Percentiles rank a stretch among this genome's conserved stretches.
phyloP scores from a whole-genome alignment of 2,113 vertebrate species.

The Bos taurus region DNA sequence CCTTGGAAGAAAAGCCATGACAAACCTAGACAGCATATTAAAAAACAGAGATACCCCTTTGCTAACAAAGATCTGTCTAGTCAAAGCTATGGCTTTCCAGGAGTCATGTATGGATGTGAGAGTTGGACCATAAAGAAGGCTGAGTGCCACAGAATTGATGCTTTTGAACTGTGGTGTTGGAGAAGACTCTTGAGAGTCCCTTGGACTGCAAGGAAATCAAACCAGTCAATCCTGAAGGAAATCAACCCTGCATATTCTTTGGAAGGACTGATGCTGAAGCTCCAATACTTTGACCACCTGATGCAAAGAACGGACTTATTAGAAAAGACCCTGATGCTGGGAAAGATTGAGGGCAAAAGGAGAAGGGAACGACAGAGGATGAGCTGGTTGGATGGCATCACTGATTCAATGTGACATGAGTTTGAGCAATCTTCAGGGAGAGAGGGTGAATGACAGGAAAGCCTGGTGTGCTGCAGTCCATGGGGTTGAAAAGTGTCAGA shows the following conservation, averaged over 20 bases:
- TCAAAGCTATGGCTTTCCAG: background rate
- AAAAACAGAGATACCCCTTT: background rate
- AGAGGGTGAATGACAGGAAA: background rate
- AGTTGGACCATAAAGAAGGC: background rate
- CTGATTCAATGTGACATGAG: background rate
- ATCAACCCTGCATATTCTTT: background rate
- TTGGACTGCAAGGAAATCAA: background rate
- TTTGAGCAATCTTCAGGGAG: background rate
- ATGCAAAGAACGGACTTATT: background rate
- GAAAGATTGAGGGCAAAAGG: background rate
- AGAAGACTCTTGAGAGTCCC: background rate
- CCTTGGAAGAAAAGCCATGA: background rate
- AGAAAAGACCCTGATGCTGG: background rate
- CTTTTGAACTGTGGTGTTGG: background rate
- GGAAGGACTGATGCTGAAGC: background rate
- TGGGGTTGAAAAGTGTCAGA: background rate
- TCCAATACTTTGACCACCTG: background rate
- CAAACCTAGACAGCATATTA: background rate
- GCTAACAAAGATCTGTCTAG: background rate
- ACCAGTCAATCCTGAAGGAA: background rate
- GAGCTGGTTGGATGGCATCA: background rate
- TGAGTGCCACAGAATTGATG: background rate
- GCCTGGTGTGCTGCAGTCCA: background rate
- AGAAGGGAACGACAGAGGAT: background rate
- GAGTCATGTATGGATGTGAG: background rate